phyloP scores from a whole-genome alignment of 2,113 vertebrate genomes.

The Periophthalmodon schlosseri region DNA sequence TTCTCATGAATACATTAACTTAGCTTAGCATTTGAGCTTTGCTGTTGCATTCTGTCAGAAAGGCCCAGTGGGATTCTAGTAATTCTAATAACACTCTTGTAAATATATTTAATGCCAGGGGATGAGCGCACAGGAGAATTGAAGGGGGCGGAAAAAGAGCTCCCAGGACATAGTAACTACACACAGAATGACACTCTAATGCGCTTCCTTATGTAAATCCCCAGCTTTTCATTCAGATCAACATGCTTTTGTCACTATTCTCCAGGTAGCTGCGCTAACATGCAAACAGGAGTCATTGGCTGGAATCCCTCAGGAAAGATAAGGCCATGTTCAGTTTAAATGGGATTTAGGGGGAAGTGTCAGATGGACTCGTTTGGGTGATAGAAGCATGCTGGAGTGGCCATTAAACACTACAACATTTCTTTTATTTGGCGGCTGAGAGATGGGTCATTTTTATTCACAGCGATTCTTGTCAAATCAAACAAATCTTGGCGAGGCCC shows the following conservation, averaged over 20 bases:
- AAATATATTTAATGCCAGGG: slow-evolving; percentile 17
- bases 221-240: slow-evolving; percentile 27
- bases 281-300: slow-evolving; percentile 43
- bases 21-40: background rate
- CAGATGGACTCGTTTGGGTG: slow-evolving; percentile 60
- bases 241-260: slow-evolving; percentile 10
- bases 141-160: background rate
- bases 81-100: slow-evolving; percentile 13
- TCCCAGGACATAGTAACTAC: slow-evolving; percentile 4
- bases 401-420: slow-evolving; percentile 63
- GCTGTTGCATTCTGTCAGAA: slow-evolving; percentile 10
- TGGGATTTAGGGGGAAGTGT: slow-evolving; percentile 57
- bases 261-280: slow-evolving; percentile 24
- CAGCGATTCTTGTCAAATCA: slow-evolving; percentile 39
- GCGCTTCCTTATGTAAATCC: slow-evolving; percentile 29
- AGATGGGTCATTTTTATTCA: slow-evolving; percentile 63
- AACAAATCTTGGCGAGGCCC: slow-evolving; percentile 40
- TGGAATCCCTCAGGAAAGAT: slow-evolving; percentile 33
- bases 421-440: slow-evolving; percentile 57
- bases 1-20: slow-evolving; percentile 6
- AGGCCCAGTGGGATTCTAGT: slow-evolving; percentile 14
- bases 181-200: background rate
- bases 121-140: background rate
- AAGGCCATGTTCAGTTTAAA: slow-evolving; percentile 31
- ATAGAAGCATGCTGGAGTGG: slow-evolving; percentile 51